Base-by-base conservation (phyloP, 2,113 vertebrate genomes). In the Asarcornis scutulata region DNA sequence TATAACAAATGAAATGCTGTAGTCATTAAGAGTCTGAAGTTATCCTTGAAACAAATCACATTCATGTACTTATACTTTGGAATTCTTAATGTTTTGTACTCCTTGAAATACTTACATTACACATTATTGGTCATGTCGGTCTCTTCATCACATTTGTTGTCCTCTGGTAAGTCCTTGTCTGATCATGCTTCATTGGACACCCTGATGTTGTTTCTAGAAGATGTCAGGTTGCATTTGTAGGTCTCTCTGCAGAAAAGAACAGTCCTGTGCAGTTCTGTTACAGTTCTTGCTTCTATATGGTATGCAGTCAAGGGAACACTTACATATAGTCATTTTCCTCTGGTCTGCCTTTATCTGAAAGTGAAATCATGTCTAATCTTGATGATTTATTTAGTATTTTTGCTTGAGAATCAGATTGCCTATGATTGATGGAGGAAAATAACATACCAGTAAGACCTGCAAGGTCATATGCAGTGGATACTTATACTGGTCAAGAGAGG, bases 141-240 rank as follows among this genome's bases (percentile, higher is more conserved):
- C 88, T 88, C 86, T 93, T 90, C 67, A 81, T 93, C 67, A 69
- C 83, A 27, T 48, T 89, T 1, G 0, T 11, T 59, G 75, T 95
- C 74, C 78, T 78, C 83, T 96, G 93, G 80, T 93, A 83, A 92
- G 89, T 66, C 89, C 83, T 68, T 95, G 91, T 89, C 90, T 1
- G 2, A 1, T 80, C 63, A 36, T 89, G 96, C 93, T 95, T 95
- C 10, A 3, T 20, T 88, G 78, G 80, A 25, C 59, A 67, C 63
- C 72, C 34, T 92, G 86, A 89, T 82, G 92, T 46, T 97, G 67
- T 85, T 95, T 62, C 67, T 78, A 48, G 88, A 68, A 50, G 78
- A 89, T 95, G 95, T 95, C 95, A 92, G 91, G 62, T 95, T 80
- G 46, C 82, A 56, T 95, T 83, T 95, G 68, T 68, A 85, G 83